Evolutionary conservation across 2,113 vertebrate species (phyloP), one percentile per base, ranked within the genome.

Genomic region (Chaetodon trifascialis): DNA sequence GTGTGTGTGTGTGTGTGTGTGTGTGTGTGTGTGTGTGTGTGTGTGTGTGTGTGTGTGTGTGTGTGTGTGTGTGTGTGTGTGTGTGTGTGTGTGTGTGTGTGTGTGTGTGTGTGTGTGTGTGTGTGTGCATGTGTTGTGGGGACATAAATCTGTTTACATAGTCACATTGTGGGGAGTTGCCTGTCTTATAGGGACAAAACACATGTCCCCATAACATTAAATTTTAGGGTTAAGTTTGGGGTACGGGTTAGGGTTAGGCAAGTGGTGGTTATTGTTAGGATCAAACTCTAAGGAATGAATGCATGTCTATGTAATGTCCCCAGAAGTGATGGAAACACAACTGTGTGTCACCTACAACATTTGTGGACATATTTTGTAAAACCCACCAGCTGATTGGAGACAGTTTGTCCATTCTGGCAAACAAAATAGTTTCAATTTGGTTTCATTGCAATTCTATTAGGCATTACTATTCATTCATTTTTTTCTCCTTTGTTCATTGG

Each of bases 301-400:
- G 3, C 30, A 30, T 2, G 30, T n/a, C n/a, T 30, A 30, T 30
- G 30, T 30, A 30, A 30, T 30, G 30, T 30, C 30, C 30, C 30
- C 30, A 30, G 3, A 30, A 30, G 30, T 30, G 30, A 30, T 30
- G 30, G 30, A 30, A 30, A 30, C 30, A 30, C 30, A 51, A 44
- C 36, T 52, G 55, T 55, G 36, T 23, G 38, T 59, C 21, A 19
- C 25, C 30, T 16, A 25, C 38, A 1, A 51, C 19, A 21, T 84
- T 72, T 52, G 25, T 49, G 44, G 51, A 52, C 46, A 75, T 65
- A 76, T 47, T 74, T 70, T 73, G 10, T 68, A 21, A 72, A 63
- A 55, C 1, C 0, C 30, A 67, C 21, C 59, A 63, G 49, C 25
- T 78, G 47, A 21, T 58, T 60, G 17, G 30, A 70, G 46, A 60